Evolutionary conservation across 2,888 invertebrate species (phyloP).

Genomic region (Sarcophaga caerulescens): DNA sequence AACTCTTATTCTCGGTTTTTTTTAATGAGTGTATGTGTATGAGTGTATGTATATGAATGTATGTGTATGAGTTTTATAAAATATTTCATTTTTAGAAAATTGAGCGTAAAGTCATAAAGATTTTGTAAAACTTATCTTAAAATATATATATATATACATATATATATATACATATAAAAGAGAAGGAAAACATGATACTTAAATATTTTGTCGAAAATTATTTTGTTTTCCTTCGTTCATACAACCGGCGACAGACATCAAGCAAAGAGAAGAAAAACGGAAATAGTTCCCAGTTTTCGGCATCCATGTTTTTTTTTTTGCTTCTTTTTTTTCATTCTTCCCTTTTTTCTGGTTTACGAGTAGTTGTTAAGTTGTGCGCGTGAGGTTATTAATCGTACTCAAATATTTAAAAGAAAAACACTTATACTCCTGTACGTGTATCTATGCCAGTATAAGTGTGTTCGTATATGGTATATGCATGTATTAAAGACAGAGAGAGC

Average conservation of each 20-base stretch:
- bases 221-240: not conserved
- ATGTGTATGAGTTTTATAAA: not conserved
- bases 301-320: not conserved
- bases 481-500: not conserved
- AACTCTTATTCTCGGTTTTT: not conserved
- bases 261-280: not conserved
- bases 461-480: not conserved
- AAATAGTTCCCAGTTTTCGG: conserved; percentile 2
- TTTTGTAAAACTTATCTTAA: conserved; percentile 76
- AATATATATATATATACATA: conserved; percentile 53
- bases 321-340: not conserved
- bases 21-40: not conserved
- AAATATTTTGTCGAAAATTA: conserved; percentile 2
- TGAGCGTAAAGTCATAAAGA: conserved; percentile 60
- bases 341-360: conserved; percentile 58
- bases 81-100: conserved; percentile 52
- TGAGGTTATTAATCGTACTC: conserved; percentile 36
- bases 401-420: conserved; percentile 20
- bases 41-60: not conserved
- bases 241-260: not conserved
- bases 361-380: conserved; percentile 27
- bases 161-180: not conserved
- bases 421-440: not conserved
- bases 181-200: not conserved
- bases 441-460: not conserved